Base-by-base conservation (phyloP, 2,888 invertebrate genomes). In the Chymomyza fuscimana region DNA sequence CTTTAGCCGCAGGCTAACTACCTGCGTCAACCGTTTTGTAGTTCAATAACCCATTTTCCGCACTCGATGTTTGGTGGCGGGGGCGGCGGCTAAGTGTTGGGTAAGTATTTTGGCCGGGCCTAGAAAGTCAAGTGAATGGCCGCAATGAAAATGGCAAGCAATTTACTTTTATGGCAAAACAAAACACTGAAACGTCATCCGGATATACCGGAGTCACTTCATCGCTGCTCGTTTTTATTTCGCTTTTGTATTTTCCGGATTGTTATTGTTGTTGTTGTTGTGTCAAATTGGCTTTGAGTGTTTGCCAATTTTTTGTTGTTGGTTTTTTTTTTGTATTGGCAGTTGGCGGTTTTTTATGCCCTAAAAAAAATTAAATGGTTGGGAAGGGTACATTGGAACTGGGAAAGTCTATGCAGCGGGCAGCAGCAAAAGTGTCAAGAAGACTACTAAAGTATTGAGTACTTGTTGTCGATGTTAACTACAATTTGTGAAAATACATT, bases 121-220 rank as follows among this genome's bases (percentile, higher is more conserved):
- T 22, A 15, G 54, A 54, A 12, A 46, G 40, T 46, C 40, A 46
- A 46, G 40, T 46, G 40, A 46, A 12, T 56, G 54, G 51, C 32
- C 56, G 36, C 32, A 64, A 29, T 10, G 70, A 68, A 83, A 88
- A 82, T 73, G 82, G 82, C 74, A 67, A 73, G 72, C 85, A 80
- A 88, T 84, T 88, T 77, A 72, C 73, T 85, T 88, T 84, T 85
- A 88, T 87, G 74, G 71, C 72, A 60, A 78, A 74, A 73, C 65
- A 75, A 78, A 81, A 82, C 72, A 70, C 63, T 66, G 69, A 65
- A 74, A 52, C 72, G 67, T 63, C 70, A 73, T 72, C 63, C 73
- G 77, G 69, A 80, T 78, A 78, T 80, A 72, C 81, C 67, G 65
- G 66, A 77, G 65, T 64, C 69, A 70, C 63, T 67, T 29, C 5